These are phyloP conservation scores for Entomyzon cyanotis DNA, from an alignment of 2,113 vertebrate genomes.

Conservation along the genomic window DNA sequence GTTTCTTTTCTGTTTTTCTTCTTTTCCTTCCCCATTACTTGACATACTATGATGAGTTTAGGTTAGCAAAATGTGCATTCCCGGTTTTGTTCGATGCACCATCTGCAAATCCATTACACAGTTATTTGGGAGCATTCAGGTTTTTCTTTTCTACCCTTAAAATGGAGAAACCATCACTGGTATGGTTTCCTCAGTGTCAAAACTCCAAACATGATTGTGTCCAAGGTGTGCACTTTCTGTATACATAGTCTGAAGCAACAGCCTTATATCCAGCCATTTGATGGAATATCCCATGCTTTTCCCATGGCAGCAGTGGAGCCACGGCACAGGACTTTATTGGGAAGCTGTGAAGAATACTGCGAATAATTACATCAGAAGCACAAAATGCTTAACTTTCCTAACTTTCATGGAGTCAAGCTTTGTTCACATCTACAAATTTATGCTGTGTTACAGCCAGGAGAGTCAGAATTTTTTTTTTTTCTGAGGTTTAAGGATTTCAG, in stretches of 20 bases:
- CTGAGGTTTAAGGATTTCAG: not conserved
- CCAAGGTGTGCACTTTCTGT: not conserved
- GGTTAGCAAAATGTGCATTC: not conserved
- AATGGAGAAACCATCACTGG: not conserved
- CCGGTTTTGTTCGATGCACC: not conserved
- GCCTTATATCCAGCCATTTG: not conserved
- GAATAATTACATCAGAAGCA: not conserved
- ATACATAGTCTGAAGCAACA: not conserved
- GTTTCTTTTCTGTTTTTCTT: not conserved
- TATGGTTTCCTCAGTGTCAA: not conserved
- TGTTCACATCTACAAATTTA: not conserved
- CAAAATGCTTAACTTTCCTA: not conserved
- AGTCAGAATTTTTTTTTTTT: not conserved
- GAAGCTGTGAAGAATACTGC: not conserved
- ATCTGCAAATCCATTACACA: not conserved
- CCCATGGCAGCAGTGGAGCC: not conserved
- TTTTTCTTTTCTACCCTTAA: not conserved
- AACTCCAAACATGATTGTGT: accelerated
- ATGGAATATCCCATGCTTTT: not conserved
- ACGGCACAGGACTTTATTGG: not conserved
- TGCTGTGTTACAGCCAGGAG: not conserved
- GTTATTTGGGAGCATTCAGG: not conserved
- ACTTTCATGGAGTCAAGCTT: not conserved
- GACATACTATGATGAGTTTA: not conserved
- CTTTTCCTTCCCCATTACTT: not conserved